phyloP scores from a whole-genome alignment of 2,797 vertebrate genomes.

The Arnoldichthys spilopterus region DNA sequence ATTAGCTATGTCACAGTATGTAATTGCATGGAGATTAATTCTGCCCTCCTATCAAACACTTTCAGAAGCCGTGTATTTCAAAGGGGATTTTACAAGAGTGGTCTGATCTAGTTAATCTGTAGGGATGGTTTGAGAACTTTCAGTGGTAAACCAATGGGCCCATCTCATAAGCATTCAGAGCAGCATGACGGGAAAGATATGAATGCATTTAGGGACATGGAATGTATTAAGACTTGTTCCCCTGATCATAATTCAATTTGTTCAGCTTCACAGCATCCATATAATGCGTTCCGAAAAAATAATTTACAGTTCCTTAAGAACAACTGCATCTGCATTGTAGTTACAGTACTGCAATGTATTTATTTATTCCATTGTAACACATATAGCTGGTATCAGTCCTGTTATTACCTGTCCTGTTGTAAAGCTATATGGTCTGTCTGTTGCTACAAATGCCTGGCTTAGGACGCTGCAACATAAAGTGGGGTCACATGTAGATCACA shows the following conservation, averaged over 20 bases:
- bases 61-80: conserved; percentile 34
- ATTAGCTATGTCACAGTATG: conserved; percentile 13
- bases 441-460: too few relatives aligned
- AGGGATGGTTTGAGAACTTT: conserved; percentile 3
- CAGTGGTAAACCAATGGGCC: conserved; percentile 21
- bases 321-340: too few relatives aligned
- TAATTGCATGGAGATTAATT: conserved; percentile 21
- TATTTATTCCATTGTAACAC: too few relatives aligned
- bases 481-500: too few relatives aligned
- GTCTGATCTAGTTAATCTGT: conserved; percentile 39
- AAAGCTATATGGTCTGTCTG: too few relatives aligned
- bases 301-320: not conserved
- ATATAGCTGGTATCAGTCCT: too few relatives aligned
- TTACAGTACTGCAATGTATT: too few relatives aligned
- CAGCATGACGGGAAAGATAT: not conserved
- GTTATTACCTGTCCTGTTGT: too few relatives aligned
- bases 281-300: not conserved
- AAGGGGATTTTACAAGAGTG: conserved; percentile 19
- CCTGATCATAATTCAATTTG: not conserved
- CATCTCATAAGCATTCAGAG: conserved; percentile 24
- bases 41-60: conserved; percentile 30
- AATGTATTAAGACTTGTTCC: not conserved
- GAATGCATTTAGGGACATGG: not conserved
- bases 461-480: too few relatives aligned
- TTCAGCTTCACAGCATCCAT: not conserved